Percentiles rank a stretch among this genome's conserved stretches.
Evolutionary conservation across 1,140 invertebrate genomes (phyloP).

Genomic region (Conus ventricosus): DNA sequence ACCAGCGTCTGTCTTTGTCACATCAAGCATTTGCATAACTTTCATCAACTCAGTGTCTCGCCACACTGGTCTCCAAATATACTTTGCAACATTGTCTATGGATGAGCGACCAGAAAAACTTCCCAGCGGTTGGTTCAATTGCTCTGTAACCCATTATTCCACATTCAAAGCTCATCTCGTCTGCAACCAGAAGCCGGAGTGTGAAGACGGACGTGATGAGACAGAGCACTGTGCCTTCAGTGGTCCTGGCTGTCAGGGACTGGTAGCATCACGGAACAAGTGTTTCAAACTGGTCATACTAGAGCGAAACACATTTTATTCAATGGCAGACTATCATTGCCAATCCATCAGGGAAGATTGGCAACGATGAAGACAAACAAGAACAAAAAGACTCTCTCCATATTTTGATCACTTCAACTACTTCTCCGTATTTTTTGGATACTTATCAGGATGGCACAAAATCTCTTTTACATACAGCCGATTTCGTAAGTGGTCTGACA

Average conservation of each 20-base stretch:
- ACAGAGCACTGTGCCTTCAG: slow-evolving; percentile 6
- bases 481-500: neutral
- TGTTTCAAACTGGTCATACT: neutral
- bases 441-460: neutral
- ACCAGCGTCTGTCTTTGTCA: too few relatives aligned
- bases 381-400: neutral
- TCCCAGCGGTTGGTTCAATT: slow-evolving; percentile 7
- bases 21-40: too few relatives aligned
- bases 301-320: neutral
- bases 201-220: slow-evolving; percentile 13
- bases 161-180: slow-evolving; percentile 13
- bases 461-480: neutral
- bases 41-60: too few relatives aligned
- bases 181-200: slow-evolving; percentile 18
- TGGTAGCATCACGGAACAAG: neutral
- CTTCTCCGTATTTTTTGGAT: neutral
- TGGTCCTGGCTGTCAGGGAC: neutral
- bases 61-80: neutral
- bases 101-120: neutral
- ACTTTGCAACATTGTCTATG: neutral
- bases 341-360: neutral
- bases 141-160: neutral
- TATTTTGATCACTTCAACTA: neutral
- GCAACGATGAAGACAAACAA: neutral
- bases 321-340: neutral